phyloP scores from a whole-genome alignment of 2,797 vertebrate species.

The Silurus lanzhouensis region DNA sequence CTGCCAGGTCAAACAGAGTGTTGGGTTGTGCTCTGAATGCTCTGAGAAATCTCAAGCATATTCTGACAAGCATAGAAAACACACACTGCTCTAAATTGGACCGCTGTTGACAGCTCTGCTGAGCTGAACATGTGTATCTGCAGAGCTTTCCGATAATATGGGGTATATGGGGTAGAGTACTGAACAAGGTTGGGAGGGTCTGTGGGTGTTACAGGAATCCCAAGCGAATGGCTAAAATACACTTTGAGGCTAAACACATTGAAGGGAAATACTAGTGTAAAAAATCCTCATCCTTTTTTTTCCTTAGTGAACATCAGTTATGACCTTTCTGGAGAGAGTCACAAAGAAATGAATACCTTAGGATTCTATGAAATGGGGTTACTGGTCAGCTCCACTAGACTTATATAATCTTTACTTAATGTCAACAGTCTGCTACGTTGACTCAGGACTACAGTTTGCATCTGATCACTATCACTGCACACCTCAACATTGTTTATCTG shows the following conservation, averaged over 20 bases:
- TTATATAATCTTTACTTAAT: background rate
- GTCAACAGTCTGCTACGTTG: no score
- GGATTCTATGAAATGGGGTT: background rate
- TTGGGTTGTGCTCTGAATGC: background rate
- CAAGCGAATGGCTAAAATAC: background rate
- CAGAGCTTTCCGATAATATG: constrained; percentile 13
- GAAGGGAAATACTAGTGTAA: background rate
- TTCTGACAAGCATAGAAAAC: constrained; percentile 17
- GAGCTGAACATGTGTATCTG: constrained; percentile 36
- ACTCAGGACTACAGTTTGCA: no score
- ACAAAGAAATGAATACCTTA: background rate
- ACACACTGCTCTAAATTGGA: constrained; percentile 21
- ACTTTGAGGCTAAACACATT: background rate
- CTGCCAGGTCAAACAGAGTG: constrained; percentile 12
- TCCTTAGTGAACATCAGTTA: background rate
- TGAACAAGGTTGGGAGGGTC: background rate
- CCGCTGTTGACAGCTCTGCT: constrained; percentile 35
- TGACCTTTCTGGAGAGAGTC: background rate
- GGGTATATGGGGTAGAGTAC: constrained; percentile 18
- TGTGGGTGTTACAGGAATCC: constrained; percentile 13
- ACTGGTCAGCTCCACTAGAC: background rate
- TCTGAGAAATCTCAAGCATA: constrained; percentile 5
- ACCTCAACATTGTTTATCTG: no score
- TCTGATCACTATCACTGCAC: no score
- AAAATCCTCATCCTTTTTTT: background rate